A percentile compares a stretch with the other conserved stretches of the same genome.
phyloP scores from a whole-genome alignment of 2,888 invertebrate species.

The Macaria liturata region DNA sequence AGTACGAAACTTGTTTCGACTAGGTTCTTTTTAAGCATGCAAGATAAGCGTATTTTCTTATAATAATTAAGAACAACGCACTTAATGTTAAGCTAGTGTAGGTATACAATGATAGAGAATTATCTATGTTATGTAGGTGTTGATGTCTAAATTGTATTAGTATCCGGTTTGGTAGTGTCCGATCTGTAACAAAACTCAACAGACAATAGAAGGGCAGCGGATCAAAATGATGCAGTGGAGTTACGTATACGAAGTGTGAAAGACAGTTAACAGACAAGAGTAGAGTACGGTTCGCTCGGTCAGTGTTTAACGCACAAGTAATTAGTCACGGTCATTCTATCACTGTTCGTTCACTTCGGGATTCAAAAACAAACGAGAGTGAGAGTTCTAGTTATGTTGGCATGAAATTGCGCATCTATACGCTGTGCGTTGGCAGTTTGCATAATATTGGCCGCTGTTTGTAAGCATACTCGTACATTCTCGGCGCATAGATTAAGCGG shows the following conservation, averaged over 20 bases:
- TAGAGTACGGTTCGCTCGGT: conserved; percentile 1
- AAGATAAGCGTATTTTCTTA: too few species aligned
- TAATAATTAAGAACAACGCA: too few species aligned
- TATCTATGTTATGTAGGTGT: too few species aligned
- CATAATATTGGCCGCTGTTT: conserved; percentile 6
- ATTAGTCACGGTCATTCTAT: conserved; percentile 33
- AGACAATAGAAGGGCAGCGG: too few species aligned
- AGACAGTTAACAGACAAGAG: too few species aligned
- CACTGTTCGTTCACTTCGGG: conserved; percentile 37
- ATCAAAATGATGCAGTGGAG: too few species aligned
- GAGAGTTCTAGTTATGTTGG: conserved; percentile 12
- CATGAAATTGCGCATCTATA: conserved; percentile 16
- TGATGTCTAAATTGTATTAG: too few species aligned
- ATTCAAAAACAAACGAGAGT: conserved; percentile 15
- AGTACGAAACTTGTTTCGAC: conserved; percentile 44
- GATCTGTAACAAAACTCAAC: too few species aligned
- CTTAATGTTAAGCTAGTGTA: too few species aligned
- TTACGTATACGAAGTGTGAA: too few species aligned
- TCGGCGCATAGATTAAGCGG: background rate
- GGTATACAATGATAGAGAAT: too few species aligned
- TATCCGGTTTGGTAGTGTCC: too few species aligned
- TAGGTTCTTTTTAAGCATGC: background rate
- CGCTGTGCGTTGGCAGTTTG: conserved; percentile 3
- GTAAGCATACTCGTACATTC: conserved; percentile 1
- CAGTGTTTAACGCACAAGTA: conserved; percentile 48